Base-by-base conservation (phyloP, 2,113 vertebrate genomes). In the Noctilio leporinus region DNA sequence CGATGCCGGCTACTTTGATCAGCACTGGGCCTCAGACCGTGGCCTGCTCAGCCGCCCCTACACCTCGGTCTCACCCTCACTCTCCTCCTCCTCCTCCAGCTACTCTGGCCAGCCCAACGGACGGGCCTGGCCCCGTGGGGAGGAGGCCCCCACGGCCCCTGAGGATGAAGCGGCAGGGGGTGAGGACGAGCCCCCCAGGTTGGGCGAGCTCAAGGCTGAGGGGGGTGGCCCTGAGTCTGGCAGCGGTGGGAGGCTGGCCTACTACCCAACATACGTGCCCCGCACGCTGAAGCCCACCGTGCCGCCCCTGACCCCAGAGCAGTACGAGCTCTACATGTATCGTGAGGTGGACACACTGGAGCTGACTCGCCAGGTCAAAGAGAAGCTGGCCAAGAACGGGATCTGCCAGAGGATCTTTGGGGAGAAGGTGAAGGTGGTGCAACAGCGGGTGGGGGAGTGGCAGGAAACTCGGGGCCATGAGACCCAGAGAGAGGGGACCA, bases 251-350 rank as follows among this genome's bases (percentile, higher is more conserved):
- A 98, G 99, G 1, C 98, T 99, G 22, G 98, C 99, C 55, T 99
- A 99, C 97, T 99, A 99, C 97, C 99, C 99, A 0, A 97, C 99
- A 0, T 99, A 99, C 0, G 99, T 99, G 95, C 99, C 99, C 0
- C 99, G 99, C 10, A 98, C 99, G 15, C 99, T 99, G 57, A 99
- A 99, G 97, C 99, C 99, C 91, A 99, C 99, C 0, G 99, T 99
- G 88, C 99, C 99, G 0, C 99, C 99, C 0, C 98, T 99, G 97
- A 99, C 99, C 0, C 99, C 99, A 0, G 99, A 99, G 97, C 99
- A 99, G 98, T 99, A 99, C 0, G 99, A 99, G 98, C 98, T 99
- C 97, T 99, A 99, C 98, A 99, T 99, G 99, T 99, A 99, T 98
- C 98, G 99, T 7, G 99, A 99, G 97, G 99, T 99, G 98, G 99